Evolutionary conservation across 2,888 invertebrate genomes (phyloP), one percentile per base, ranked within the genome.

Genomic region (Phortica magna): DNA sequence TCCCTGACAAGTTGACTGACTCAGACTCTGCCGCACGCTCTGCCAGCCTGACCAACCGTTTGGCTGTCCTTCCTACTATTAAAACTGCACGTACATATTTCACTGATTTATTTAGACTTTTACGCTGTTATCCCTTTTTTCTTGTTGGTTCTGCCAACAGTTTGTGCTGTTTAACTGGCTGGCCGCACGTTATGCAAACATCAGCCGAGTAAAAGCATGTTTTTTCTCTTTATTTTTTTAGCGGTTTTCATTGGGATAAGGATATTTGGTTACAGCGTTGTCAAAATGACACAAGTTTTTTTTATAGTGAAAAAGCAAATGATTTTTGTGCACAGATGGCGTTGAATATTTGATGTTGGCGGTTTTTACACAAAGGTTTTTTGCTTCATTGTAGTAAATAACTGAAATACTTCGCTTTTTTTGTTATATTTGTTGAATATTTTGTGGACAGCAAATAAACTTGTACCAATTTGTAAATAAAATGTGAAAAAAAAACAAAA

Each of bases 211-310:
- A 4, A 0, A 31, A 31, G 31, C 31, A 31, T 31, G 2, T 31
- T 31, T 31, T 6, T 39, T 65, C 12, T 7, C 19, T 43, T 17
- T 48, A n/a, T 41, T 65, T 65, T 65, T 65, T 31, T 65, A 39
- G 12, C 14, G 65, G 48, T 48, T 70, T 48, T 70, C 48, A 70
- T 48, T 48, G 48, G 68, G 10, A 48, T 70, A 48, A 43, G 43
- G 48, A 48, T 70, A 70, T 70, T 70, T 70, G 48, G 48, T 48
- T 70, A 22, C 17, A 10, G 22, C 48, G 19, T 9, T 70, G 68
- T 70, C 48, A 70, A 70, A 70, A 19, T 48, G 19, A 48, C 48
- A 70, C 48, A 70, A 70, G 68, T 48, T 53, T 55, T 53, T 55
- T 14, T 14, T 41, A 67, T 14, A 42, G 6, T 22, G 0, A 41